phyloP scores from a whole-genome alignment of 2,888 invertebrate species.

The Cheilosia impressa region DNA sequence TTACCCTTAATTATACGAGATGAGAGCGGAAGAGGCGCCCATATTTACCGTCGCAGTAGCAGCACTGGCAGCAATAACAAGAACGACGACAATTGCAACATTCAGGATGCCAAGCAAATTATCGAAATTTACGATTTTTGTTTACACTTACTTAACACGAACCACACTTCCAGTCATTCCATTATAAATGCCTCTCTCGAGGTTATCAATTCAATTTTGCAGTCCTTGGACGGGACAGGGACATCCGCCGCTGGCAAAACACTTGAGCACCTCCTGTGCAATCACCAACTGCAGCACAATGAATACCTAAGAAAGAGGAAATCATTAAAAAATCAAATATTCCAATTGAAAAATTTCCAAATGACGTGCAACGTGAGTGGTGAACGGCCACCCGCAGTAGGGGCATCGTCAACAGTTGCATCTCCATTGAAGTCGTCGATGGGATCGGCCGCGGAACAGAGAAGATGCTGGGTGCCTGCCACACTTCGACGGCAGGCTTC shows the following conservation, averaged over 20 bases:
- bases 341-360: constrained; percentile 83
- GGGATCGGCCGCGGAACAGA: constrained; percentile 26
- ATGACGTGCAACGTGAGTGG: constrained; percentile 77
- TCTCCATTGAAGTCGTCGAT: constrained; percentile 48
- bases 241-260: constrained; percentile 77
- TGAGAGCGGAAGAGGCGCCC: constrained; percentile 28
- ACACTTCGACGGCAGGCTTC: constrained; percentile 53
- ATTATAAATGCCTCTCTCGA: constrained; percentile 95
- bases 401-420: constrained; percentile 32
- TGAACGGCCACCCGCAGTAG: constrained; percentile 10
- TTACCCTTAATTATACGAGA: constrained; percentile 85
- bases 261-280: constrained; percentile 81
- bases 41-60: constrained; percentile 40
- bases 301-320: constrained; percentile 83
- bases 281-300: constrained; percentile 82
- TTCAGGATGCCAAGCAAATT: constrained; percentile 81
- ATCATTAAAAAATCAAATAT: constrained; percentile 84
- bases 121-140: constrained; percentile 91
- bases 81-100: constrained; percentile 59
- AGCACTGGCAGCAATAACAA: constrained; percentile 34
- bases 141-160: constrained; percentile 88
- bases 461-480: constrained; percentile 57
- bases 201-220: constrained; percentile 83
- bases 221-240: constrained; percentile 78
- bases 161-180: constrained; percentile 91